A percentile compares a stretch with the other conserved stretches of the same genome.
phyloP scores from a whole-genome alignment of 2,113 vertebrate species.

The Alces alces region DNA sequence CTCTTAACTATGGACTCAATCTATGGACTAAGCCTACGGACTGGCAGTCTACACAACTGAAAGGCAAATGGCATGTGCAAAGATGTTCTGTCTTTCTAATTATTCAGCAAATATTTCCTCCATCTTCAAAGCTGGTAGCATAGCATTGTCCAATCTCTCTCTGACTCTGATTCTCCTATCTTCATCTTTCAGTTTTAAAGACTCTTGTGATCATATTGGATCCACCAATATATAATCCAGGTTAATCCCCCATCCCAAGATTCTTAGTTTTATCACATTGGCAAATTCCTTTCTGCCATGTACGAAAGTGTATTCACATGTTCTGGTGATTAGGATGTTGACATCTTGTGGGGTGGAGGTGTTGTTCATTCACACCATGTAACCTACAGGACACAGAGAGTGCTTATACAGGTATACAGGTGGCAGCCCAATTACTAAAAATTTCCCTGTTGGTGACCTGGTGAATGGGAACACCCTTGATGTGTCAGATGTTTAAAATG shows the following conservation, averaged over 20 bases:
- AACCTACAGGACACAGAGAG: neutral
- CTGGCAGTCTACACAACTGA: neutral
- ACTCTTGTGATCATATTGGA: neutral
- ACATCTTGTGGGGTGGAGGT: neutral
- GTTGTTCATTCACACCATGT: neutral
- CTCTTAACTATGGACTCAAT: neutral
- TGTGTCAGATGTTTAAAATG: neutral
- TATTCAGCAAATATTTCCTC: neutral
- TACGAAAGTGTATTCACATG: neutral
- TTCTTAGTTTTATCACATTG: neutral
- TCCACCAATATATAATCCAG: neutral
- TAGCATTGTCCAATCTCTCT: neutral
- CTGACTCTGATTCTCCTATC: neutral
- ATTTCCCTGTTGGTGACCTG: neutral
- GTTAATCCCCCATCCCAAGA: neutral
- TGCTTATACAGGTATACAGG: neutral
- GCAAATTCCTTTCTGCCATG: neutral
- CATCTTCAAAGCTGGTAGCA: neutral
- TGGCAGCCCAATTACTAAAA: neutral
- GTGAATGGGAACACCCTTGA: neutral
- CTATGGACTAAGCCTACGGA: neutral
- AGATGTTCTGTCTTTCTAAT: neutral
- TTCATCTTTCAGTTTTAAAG: neutral
- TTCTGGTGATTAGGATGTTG: neutral
- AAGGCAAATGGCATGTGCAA: neutral